These are phyloP conservation scores for Capra hircus DNA, from an alignment of 2,113 vertebrate species.

Conservation along the genomic window DNA sequence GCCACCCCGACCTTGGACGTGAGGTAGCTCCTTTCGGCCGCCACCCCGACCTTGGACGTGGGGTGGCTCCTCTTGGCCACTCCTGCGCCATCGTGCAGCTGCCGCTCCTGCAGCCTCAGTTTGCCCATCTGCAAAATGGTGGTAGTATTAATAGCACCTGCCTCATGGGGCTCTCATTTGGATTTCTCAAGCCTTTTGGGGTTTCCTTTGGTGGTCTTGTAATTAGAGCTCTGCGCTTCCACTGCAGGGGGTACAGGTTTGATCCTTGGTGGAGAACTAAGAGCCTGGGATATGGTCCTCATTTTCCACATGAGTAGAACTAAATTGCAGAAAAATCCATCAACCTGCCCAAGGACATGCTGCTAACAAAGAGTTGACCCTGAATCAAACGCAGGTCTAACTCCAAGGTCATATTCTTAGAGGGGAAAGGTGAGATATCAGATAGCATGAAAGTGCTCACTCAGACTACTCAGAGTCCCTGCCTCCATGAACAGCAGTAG, in stretches of 20 bases:
- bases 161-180: neutral
- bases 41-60: neutral
- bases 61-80: neutral
- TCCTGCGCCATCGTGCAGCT: fast-evolving
- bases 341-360: neutral
- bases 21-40: neutral
- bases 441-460: too few species aligned
- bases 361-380: neutral
- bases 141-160: neutral
- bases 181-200: neutral
- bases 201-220: neutral
- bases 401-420: neutral
- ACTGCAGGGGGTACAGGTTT: neutral
- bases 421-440: neutral
- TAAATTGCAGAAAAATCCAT: neutral
- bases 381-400: neutral
- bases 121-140: neutral
- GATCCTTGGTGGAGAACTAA: neutral
- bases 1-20: neutral
- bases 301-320: neutral
- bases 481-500: neutral
- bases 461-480: neutral
- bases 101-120: neutral
- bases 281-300: neutral
- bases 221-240: neutral